A percentile compares a stretch with the other conserved stretches of the same genome.
Conservation (phyloP, 2,113 vertebrate species). For the Petrocephalus zakoni region DNA sequence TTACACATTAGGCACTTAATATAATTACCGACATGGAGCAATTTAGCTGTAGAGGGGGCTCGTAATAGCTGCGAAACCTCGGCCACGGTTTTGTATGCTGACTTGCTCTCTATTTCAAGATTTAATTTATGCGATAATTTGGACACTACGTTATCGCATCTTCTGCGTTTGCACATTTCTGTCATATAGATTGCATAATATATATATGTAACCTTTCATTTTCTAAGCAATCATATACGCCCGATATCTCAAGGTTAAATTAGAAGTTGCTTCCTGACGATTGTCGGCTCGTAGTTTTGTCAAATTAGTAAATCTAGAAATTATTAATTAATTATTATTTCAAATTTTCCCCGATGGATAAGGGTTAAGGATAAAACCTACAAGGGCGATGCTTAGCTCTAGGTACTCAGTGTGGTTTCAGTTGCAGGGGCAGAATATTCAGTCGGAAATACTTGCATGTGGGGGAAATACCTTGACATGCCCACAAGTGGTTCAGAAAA, state of each 20-base stretch:
- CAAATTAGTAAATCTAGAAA: neutral
- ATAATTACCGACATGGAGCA: neutral
- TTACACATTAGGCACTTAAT: neutral
- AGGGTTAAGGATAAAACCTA: neutral
- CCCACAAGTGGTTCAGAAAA: constrained; percentile 2
- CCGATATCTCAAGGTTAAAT: neutral
- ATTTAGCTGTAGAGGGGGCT: neutral
- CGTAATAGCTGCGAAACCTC: neutral
- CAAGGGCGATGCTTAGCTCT: neutral
- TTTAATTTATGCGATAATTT: neutral
- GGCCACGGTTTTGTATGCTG: neutral
- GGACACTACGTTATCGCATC: neutral
- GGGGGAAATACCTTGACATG: neutral
- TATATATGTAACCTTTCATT: neutral
- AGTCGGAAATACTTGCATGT: neutral
- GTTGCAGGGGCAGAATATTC: neutral
- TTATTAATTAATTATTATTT: neutral
- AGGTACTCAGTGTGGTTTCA: neutral
- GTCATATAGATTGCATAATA: neutral
- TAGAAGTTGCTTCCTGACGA: neutral
- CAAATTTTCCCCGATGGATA: neutral
- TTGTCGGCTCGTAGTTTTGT: neutral
- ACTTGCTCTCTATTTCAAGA: neutral
- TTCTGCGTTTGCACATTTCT: neutral
- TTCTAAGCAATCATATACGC: neutral